These are phyloP conservation scores for Mya arenaria DNA, from an alignment of 1,140 invertebrate genomes.

Conservation along the genomic window DNA sequence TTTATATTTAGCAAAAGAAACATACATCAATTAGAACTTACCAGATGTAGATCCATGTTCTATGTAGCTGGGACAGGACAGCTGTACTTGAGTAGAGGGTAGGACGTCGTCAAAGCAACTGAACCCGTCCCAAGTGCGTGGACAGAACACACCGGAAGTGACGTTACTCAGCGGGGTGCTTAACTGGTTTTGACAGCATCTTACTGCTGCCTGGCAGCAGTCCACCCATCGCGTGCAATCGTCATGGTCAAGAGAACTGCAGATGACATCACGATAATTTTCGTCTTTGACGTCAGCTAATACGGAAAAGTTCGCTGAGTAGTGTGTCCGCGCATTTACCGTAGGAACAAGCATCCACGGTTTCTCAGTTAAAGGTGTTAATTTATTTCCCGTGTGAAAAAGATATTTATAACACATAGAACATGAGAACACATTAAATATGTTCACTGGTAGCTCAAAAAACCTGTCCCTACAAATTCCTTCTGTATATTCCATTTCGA, in stretches of 20 bases:
- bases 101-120: slow-evolving; percentile 63
- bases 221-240: slow-evolving; percentile 58
- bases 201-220: slow-evolving; percentile 60
- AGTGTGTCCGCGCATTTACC: neutral
- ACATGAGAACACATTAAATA: slow-evolving; percentile 56
- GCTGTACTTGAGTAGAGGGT: slow-evolving; percentile 35
- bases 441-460: slow-evolving; percentile 2
- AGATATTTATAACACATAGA: slow-evolving; percentile 62
- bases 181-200: slow-evolving; percentile 59
- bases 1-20: no score
- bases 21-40: no score
- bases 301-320: slow-evolving; percentile 26
- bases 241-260: slow-evolving; percentile 42
- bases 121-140: slow-evolving; percentile 69
- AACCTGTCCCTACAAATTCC: slow-evolving; percentile 47
- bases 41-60: slow-evolving; percentile 54
- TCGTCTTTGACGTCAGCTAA: slow-evolving; percentile 52
- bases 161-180: neutral
- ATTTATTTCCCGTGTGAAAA: slow-evolving; percentile 22
- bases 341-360: slow-evolving; percentile 26
- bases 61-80: slow-evolving; percentile 62
- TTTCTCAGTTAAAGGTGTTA: slow-evolving; percentile 4
- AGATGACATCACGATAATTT: slow-evolving; percentile 23
- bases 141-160: slow-evolving; percentile 51
- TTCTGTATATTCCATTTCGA: no score